Evolutionary conservation across 2,113 vertebrate genomes (phyloP), one percentile per base, ranked within the genome.

Genomic region (Columba livia): DNA sequence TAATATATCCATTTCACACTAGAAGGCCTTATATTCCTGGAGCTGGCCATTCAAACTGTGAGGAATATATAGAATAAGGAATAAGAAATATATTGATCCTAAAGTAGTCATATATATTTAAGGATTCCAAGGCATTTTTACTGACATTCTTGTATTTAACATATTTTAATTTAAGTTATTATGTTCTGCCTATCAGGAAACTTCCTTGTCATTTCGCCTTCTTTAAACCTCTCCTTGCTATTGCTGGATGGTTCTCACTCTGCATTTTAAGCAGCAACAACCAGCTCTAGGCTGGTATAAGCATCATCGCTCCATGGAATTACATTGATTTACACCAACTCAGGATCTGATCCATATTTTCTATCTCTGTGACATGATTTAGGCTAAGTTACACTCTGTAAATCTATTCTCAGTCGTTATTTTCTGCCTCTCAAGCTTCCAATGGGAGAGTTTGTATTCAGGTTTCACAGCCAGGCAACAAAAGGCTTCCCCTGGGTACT

Each of bases 381-480:
- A 71, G 60, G 47, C 57, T 78, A 79, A 88, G 23, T 81, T 79
- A 53, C 62, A 81, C 38, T 64, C 40, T 36, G 62, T 75, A 93
- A 91, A 81, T 79, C 69, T 50, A 69, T 31, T 89, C 38, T 75
- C 40, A 23, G 87, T 44, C 80, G 60, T 83, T 94, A 54, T 86
- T 84, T 91, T 67, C 81, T 82, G 47, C 50, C 51, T 89, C 53
- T 92, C 32, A 57, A 70, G 34, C 72, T 91, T 93, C 75, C 79
- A 85, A 19, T 48, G 72, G 72, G 53, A 86, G 51, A 89, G 44
- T 61, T 44, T 64, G 48, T 64, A 74, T 92, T 89, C 93, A 85
- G 83, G 77, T 93, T 93, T 96, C 90, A 73, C 32, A 87, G 51
- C 9, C 69, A 38, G 56, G 85, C 78, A 88, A 93, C 89, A 94